Evolutionary conservation across 2,888 invertebrate genomes (phyloP).

Genomic region (Agrochola circellaris): DNA sequence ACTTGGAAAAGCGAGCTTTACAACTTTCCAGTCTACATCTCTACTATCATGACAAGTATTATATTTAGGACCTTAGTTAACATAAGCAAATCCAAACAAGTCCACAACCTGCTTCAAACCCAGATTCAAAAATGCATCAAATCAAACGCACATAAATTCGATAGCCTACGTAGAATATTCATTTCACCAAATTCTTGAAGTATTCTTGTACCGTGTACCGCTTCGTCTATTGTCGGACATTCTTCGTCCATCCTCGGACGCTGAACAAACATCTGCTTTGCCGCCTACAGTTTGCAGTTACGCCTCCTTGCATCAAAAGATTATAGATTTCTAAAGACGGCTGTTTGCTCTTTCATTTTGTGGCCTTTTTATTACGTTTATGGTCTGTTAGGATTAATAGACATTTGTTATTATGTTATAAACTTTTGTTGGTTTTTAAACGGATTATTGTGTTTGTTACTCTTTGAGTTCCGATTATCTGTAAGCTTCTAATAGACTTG

Average conservation of each 20-base stretch:
- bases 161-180: too few species aligned
- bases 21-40: background rate
- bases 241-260: conserved; percentile 64
- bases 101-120: background rate
- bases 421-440: conserved; percentile 29
- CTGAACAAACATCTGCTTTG: conserved; percentile 85
- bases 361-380: conserved; percentile 45
- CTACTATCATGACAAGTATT: background rate
- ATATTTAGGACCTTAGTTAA: background rate
- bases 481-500: background rate
- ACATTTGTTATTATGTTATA: conserved; percentile 20
- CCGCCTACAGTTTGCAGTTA: conserved; percentile 58
- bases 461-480: background rate
- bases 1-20: background rate
- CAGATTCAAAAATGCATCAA: conserved; percentile 23
- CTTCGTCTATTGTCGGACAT: conserved; percentile 64
- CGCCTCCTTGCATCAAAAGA: conserved; percentile 70
- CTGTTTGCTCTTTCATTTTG: conserved; percentile 55
- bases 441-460: conserved; percentile 29
- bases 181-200: conserved; percentile 28
- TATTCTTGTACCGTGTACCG: conserved; percentile 69
- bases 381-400: conserved; percentile 37
- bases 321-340: conserved; percentile 53
- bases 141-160: background rate
- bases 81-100: background rate